Evolutionary conservation across 2,888 invertebrate species (phyloP), one percentile per base, ranked within the genome.

Genomic region (Drymonia ruficornis): DNA sequence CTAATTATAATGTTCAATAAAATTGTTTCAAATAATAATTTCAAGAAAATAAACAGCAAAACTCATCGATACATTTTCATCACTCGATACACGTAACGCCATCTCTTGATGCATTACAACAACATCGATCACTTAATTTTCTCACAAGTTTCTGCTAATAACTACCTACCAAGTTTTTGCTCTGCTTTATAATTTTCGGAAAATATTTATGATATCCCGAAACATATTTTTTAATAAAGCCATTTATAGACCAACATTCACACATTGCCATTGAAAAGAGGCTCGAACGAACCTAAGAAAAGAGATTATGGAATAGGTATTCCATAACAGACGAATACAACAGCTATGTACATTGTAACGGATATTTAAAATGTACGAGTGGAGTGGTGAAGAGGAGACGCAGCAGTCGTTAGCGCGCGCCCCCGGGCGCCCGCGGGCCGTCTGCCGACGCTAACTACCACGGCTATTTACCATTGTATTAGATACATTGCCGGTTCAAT

Each of bases 321-420:
- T 36, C n/a, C 36, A n/a, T 36, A 36, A 36, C 36, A n/a, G n/a
- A n/a, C n/a, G 13, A 36, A n/a, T 36, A 36, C n/a, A 36, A 4
- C n/a, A 36, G 1, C n/a, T n/a, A n/a, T 0, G 4, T 5, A 7
- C n/a, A 13, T 13, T 28, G 45, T 45, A 45, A 45, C 45, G 45
- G 28, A 45, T 45, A 45, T 45, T 45, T 45, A 45, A 45, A 45
- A 45, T 28, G 45, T 45, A 28, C 45, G 45, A 15, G 2, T 45
- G 45, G 28, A 45, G 23, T 18, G 19, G 15, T n/a, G n/a, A 45
- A 45, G n/a, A n/a, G n/a, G n/a, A 45, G 45, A 45, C 44, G 23
- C 45, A n/a, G 62, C 66, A 53, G 78, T 83, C 83, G 82, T 83
- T 82, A 83, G 79, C 68, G 69, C 74, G 65, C 56, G 63, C 76